These are phyloP conservation scores for Lysandra coridon DNA, from an alignment of 2,888 invertebrate genomes.

Conservation along the genomic window DNA sequence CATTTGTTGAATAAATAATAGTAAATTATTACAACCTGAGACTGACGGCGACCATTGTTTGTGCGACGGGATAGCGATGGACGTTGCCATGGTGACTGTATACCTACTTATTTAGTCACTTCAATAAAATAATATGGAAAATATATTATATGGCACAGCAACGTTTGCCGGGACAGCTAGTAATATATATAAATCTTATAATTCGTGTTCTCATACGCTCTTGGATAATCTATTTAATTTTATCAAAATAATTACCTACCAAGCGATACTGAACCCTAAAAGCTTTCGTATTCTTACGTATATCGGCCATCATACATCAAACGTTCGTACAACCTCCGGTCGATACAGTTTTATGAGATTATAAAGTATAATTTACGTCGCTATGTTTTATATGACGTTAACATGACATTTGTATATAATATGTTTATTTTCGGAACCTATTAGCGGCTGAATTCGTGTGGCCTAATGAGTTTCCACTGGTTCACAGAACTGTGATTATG, in stretches of 20 bases:
- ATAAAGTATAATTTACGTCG: constrained; percentile 56
- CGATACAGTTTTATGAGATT: constrained; percentile 55
- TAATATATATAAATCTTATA: no score
- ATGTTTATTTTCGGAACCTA: constrained; percentile 25
- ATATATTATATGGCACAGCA: no score
- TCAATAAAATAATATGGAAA: no score
- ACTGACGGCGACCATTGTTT: no score
- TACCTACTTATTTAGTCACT: no score
- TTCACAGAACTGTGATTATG: constrained; percentile 14
- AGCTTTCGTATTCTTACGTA: constrained; percentile 22
- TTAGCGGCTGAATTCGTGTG: constrained; percentile 20
- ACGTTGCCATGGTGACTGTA: no score
- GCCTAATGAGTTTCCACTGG: constrained; percentile 15
- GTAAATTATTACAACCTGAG: no score
- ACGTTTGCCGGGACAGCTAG: no score
- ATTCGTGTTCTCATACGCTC: no score
- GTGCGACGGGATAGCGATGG: no score
- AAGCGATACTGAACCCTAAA: constrained; percentile 53
- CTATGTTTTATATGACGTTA: constrained; percentile 64
- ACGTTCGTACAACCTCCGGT: constrained; percentile 55
- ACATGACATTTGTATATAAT: constrained; percentile 58
- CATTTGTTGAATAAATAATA: no score
- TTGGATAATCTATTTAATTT: no score
- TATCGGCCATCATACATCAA: constrained; percentile 56
- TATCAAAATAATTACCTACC: constrained; percentile 30